Evolutionary conservation across 53 echinoderm and acorn worm genomes (phyloP).

Genomic region (Holothuria scabra): DNA sequence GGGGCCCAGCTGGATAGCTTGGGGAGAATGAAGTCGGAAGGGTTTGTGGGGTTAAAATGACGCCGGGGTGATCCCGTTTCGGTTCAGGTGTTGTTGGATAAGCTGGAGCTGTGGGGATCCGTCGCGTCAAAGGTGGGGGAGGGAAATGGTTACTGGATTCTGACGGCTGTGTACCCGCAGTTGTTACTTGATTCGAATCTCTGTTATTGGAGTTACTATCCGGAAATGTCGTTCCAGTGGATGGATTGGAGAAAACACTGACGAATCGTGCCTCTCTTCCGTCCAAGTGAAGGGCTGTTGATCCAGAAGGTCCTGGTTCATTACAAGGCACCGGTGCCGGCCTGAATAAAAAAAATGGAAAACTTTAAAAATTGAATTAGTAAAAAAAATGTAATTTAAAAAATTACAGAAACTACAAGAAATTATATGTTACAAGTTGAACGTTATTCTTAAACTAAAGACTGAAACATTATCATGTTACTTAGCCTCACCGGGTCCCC

Average conservation of each 20-base stretch:
- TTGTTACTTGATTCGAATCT: background rate
- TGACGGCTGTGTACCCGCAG: background rate
- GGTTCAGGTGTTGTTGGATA: background rate
- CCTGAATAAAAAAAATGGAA: too few species aligned
- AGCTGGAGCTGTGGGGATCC: conserved; percentile 2
- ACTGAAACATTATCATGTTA: too few species aligned
- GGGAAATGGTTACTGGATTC: background rate
- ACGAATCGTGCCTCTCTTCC: conserved; percentile 20
- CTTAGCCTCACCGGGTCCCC: too few species aligned
- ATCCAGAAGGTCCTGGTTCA: background rate
- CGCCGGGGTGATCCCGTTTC: background rate
- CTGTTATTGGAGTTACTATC: background rate
- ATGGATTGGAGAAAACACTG: background rate
- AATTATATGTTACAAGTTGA: too few species aligned
- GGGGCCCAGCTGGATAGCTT: too few species aligned
- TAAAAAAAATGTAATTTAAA: too few species aligned
- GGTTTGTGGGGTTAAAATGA: too few species aligned
- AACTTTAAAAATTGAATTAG: too few species aligned
- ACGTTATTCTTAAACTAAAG: too few species aligned
- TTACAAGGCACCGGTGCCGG: background rate
- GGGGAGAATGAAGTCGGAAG: too few species aligned
- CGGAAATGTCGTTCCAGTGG: background rate
- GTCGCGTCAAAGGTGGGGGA: background rate
- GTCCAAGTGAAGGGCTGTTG: conserved; percentile 10
- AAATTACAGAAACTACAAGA: too few species aligned